Conservation (phyloP, 2,797 vertebrate species). For the Thamnophis elegans region DNA sequence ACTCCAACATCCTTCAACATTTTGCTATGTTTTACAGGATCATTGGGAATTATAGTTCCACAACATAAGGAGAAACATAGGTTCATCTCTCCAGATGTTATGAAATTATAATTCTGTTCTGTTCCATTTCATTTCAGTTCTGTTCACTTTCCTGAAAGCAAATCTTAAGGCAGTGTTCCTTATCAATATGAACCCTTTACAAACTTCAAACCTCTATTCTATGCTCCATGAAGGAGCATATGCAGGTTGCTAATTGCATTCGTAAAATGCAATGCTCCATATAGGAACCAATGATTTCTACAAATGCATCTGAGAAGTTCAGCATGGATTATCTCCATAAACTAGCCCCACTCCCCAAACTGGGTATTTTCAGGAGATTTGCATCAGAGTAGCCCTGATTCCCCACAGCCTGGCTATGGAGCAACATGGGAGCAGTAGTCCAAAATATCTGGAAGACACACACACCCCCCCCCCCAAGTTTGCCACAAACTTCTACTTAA, state of each 20-base stretch:
- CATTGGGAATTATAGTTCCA: neutral
- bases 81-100: neutral
- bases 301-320: neutral
- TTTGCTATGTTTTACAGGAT: neutral
- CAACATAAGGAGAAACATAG: neutral
- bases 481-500: neutral
- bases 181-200: neutral
- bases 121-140: neutral
- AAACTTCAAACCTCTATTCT: neutral
- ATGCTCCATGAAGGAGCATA: neutral
- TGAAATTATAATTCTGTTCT: neutral
- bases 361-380: neutral
- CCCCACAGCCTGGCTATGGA: neutral
- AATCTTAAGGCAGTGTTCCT: neutral
- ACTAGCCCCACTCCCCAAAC: neutral
- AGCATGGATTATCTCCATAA: neutral
- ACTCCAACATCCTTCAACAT: neutral
- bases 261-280: neutral
- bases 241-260: no score
- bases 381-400: neutral
- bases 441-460: neutral
- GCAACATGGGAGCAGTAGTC: no score
- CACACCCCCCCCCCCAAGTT: neutral
- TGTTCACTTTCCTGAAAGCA: neutral
- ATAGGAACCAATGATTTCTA: neutral